Base-by-base conservation (phyloP, 2,113 vertebrate genomes). In the Rhinoderma darwinii region DNA sequence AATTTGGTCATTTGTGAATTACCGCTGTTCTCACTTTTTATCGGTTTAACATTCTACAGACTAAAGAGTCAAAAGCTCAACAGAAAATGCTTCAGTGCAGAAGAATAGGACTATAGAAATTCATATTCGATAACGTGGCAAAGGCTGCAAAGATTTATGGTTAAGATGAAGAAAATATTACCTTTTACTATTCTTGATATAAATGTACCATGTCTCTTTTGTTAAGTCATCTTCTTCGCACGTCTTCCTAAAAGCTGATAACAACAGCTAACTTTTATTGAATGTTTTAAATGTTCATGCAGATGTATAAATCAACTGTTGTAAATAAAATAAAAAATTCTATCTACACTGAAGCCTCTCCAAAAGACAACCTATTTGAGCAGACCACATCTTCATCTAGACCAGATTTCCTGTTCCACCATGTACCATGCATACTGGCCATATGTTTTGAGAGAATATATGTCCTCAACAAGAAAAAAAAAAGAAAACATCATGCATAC, bases 1-100 rank as follows among this genome's bases (percentile, higher is more conserved):
- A 84, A 84, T 84, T 76, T 84, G 83, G 51, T 84, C 50, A 75
- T 84, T 84, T 76, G 83, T 76, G 83, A 84, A 84, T 84, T 76
- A 61, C 72, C 50, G 51, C 51, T 56, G 47, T 74, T 76, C 68
- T 75, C 35, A 59, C 83, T 76, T 84, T 76, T 76, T 76, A 84
- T 59, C 72, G 20, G 68, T 84, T 84, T 76, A 76, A 84, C 83
- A 84, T 76, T 84, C 83, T 44, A 27, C 74, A 76, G 51, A 84
- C 83, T 76, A 44, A 84, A 84, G 54, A 84, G 72, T 35, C 72
- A 61, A 76, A 76, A 84, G 54, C 56, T 76, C 39, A 76, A 84
- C 14, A 35, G 54, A 75, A 84, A 84, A 50, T 61, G 51, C 50
- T 44, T 75, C 72, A 75, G 15, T 54, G 5, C 7, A 84, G 82